phyloP scores from a whole-genome alignment of 2,113 vertebrate species.

The Candoia aspera region DNA sequence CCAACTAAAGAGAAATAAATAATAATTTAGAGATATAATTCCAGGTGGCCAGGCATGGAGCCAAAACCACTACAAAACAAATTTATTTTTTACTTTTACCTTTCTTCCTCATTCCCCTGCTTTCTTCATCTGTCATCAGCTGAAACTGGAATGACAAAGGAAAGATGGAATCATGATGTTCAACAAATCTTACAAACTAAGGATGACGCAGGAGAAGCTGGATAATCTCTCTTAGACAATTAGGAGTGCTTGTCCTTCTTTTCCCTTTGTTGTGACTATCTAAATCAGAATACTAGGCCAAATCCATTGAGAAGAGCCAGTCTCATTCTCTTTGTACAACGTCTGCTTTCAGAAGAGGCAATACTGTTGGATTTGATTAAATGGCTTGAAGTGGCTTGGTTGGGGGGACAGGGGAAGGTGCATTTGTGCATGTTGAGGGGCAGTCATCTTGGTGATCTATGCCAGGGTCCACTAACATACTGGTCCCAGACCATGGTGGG shows the following conservation, averaged over 20 bases:
- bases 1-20: constrained; percentile 23
- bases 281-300: not conserved
- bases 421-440: not conserved
- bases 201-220: not conserved
- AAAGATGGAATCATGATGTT: not conserved
- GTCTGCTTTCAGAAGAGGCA: not conserved
- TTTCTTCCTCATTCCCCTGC: constrained; percentile 29
- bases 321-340: not conserved
- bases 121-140: constrained; percentile 5
- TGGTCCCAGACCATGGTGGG: not conserved
- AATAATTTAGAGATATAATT: constrained; percentile 2
- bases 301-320: not conserved
- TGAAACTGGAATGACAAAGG: not conserved
- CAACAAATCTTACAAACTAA: not conserved
- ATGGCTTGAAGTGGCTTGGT: not conserved
- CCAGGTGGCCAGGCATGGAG: not conserved
- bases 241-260: not conserved
- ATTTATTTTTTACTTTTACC: constrained; percentile 24
- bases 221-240: not conserved
- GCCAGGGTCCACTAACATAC: not conserved
- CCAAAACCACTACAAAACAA: not conserved
- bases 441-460: not conserved
- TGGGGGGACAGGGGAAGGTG: not conserved
- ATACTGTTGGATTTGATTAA: not conserved
- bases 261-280: not conserved